Base-by-base conservation (phyloP, 2,888 invertebrate genomes). In the Crossocerus cetratus region DNA sequence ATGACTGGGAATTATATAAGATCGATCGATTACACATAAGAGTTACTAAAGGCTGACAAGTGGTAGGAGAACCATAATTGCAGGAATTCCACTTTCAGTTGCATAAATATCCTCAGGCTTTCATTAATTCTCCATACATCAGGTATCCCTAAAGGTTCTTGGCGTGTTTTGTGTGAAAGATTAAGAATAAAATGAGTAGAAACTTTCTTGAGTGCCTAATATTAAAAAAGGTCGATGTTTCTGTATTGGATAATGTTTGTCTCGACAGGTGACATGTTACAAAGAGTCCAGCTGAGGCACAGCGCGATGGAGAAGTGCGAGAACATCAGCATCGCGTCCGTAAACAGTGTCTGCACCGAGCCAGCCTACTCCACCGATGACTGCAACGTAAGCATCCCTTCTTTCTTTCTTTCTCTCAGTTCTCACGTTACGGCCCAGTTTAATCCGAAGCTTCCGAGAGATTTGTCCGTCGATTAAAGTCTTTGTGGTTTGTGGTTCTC, bases 271-370 rank as follows among this genome's bases (percentile, higher is more conserved):
- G 96, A 96, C 84, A 94, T 96, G 86, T 89, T 97, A 83, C 96
- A 96, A 88, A 92, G 97, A 72, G 94, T 96, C 3, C 96, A 96
- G 86, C 92, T 97, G 14, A 93, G 94, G 81, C 92, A 94, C 44
- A 94, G 94, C 65, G 92, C 94, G 44, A 96, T 96, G 95, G 94
- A 94, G 72, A 94, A 93, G 23, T 97, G 97, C 86, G 96, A 96
- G 86, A 96, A 97, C 88, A 94, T 96, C 70, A 96, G 96, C 87
- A 96, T 96, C 80, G 94, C 96, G 3, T 95, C 95, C 42, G 94
- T 94, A 2, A 96, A 97, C 86, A 95, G 96, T 80, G 92, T 97
- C 81, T 97, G 97, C 87, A 95, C 96, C 4, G 96, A 96, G 84
- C 94, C 96, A 1, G 92, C 94, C 20, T 95, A 94, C 86, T 94